Conservation (phyloP, 2,113 vertebrate species). For the Ammodramus savannarum region DNA sequence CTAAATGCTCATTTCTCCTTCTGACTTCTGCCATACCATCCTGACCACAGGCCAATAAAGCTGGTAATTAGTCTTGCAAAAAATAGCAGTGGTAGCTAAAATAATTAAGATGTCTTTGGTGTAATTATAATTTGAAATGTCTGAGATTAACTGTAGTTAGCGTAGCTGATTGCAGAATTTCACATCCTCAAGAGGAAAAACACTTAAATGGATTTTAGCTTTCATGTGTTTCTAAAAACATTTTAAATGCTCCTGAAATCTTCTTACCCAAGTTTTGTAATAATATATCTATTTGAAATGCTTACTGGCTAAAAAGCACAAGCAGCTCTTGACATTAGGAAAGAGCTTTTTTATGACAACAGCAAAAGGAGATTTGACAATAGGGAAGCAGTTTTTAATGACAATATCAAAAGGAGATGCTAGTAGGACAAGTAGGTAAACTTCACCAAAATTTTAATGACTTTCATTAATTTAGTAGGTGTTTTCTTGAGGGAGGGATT, state of each 20-base stretch:
- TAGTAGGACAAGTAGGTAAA: neutral
- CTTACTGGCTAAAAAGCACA: neutral
- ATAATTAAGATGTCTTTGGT: neutral
- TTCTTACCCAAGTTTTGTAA: neutral
- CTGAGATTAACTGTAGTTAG: neutral
- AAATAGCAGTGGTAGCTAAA: conserved; percentile 35
- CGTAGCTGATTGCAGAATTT: neutral
- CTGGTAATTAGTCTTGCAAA: conserved; percentile 41
- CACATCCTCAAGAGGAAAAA: neutral
- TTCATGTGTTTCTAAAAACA: neutral
- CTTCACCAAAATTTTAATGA: neutral
- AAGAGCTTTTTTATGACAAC: neutral
- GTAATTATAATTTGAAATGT: neutral
- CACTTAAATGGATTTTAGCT: neutral
- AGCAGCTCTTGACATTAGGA: neutral
- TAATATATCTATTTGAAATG: neutral
- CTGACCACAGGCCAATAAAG: conserved; percentile 49
- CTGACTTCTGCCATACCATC: conserved; percentile 37
- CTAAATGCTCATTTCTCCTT: conserved; percentile 57
- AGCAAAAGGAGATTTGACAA: neutral
- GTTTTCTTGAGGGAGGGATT: neutral
- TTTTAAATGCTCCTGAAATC: neutral
- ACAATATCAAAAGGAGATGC: neutral
- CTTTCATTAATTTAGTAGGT: neutral
- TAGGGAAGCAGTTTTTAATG: neutral